Base-by-base conservation (phyloP, 1,140 invertebrate genomes). In the Neodiprion pinetum region DNA sequence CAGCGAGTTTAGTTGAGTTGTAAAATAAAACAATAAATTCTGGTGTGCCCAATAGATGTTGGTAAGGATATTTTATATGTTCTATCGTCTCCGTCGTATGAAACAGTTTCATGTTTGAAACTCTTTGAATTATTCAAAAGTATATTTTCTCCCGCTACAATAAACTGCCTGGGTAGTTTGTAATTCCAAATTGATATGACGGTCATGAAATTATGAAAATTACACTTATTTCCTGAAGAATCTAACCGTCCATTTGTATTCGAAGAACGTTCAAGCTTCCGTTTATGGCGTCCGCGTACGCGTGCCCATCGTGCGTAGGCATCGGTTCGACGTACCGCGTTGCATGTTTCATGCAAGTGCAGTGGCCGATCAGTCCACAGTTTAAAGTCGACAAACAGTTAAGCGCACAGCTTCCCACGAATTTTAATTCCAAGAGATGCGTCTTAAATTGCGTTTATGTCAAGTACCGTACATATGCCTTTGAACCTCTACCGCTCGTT, bases 311-410 rank as follows among this genome's bases (percentile, higher is more conserved):
- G 53, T 61, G 53, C 53, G 53, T 61, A 61, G 53, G 53, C 53
- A 61, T 61, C 53, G 7, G 53, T 61, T 61, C 53, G 11, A 9
- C 53, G 53, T 61, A 61, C 53, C 53, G n/a, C 53, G 53, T 61
- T 61, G 53, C 53, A 61, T 61, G 53, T 61, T 61, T 61, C 53
- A 61, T 61, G 53, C 11, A 61, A 61, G 53, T 61, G 53, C 53
- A 61, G 53, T 61, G 53, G 53, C 53, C 53, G 53, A 61, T 61
- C 53, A 61, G 53, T 14, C 53, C 8, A 17, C 53, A 61, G 53
- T 61, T 61, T 40, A 8, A 61, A 61, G 11, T 61, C 53, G 53
- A 61, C 53, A 61, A 61, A 61, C 53, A 17, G 53, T 61, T 61
- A 12, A 17, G 11, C 53, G 53, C 53, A 9, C 53, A 61, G 53